Conservation (phyloP, 2,797 vertebrate genomes). For the Sphenopsis melanotis region DNA sequence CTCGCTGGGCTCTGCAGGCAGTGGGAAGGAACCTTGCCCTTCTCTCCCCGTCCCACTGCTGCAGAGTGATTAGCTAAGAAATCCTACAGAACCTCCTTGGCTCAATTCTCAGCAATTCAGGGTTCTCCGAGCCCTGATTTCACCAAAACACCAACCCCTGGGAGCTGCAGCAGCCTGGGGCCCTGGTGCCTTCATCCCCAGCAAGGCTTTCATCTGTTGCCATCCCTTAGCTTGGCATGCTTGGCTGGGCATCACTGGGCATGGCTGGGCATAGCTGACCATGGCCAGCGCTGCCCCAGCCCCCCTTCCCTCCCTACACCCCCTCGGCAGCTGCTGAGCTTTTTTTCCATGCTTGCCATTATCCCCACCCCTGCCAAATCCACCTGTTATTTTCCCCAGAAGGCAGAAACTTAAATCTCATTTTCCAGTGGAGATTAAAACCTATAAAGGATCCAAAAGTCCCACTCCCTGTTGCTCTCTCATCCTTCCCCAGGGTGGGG, state of each 20-base stretch:
- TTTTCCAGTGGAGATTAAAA: background rate
- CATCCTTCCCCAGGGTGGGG: background rate
- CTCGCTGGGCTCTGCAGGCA: background rate
- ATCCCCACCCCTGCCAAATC: background rate
- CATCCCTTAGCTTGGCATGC: background rate
- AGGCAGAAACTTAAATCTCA: background rate
- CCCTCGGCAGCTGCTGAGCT: background rate
- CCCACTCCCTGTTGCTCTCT: background rate
- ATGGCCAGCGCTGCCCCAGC: accelerated
- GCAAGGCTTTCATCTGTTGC: accelerated
- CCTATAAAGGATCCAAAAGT: background rate
- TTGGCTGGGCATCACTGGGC: background rate
- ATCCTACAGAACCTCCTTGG: background rate
- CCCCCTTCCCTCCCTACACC: background rate
- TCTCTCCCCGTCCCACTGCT: background rate
- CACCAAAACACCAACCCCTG: background rate
- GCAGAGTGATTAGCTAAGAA: background rate
- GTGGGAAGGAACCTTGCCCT: background rate
- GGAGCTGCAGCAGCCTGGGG: background rate
- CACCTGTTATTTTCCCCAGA: background rate
- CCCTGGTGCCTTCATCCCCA: background rate
- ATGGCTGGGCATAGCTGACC: background rate
- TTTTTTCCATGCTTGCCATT: background rate
- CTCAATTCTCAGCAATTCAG: background rate
- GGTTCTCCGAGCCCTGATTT: background rate